These are phyloP conservation scores for Ophion ventricosus DNA, from an alignment of 2,888 invertebrate genomes.

Conservation along the genomic window DNA sequence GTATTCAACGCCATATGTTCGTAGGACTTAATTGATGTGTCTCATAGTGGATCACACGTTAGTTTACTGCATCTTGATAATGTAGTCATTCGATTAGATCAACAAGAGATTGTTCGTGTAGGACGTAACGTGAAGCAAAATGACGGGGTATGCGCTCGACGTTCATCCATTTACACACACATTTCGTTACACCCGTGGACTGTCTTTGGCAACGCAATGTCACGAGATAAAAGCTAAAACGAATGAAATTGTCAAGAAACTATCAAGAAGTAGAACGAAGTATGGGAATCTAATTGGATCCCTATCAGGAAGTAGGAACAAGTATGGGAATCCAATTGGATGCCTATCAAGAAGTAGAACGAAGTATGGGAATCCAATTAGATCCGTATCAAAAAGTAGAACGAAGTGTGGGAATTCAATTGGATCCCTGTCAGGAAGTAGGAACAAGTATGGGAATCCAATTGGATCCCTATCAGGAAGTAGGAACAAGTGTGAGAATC, in stretches of 20 bases:
- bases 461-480: too few relatives aligned
- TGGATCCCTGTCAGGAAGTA: too few relatives aligned
- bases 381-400: too few relatives aligned
- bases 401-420: too few relatives aligned
- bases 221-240: not conserved
- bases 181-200: not conserved
- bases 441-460: too few relatives aligned
- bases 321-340: too few relatives aligned
- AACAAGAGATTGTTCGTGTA: conserved; percentile 12
- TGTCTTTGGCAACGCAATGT: not conserved
- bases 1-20: conserved; percentile 54
- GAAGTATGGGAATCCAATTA: too few relatives aligned
- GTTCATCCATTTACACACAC: conserved; percentile 19
- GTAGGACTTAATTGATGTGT: conserved; percentile 52
- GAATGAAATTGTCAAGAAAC: not conserved
- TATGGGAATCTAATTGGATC: too few relatives aligned
- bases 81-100: conserved; percentile 39
- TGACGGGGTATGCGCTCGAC: conserved; percentile 16
- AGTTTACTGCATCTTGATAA: conserved; percentile 61
- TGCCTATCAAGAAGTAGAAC: too few relatives aligned
- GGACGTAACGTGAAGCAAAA: conserved; percentile 22
- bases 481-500: too few relatives aligned
- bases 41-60: conserved; percentile 47
- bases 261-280: not conserved
- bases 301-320: too few relatives aligned